Base-by-base conservation (phyloP, 2,113 vertebrate genomes). In the Zosterops borbonicus region DNA sequence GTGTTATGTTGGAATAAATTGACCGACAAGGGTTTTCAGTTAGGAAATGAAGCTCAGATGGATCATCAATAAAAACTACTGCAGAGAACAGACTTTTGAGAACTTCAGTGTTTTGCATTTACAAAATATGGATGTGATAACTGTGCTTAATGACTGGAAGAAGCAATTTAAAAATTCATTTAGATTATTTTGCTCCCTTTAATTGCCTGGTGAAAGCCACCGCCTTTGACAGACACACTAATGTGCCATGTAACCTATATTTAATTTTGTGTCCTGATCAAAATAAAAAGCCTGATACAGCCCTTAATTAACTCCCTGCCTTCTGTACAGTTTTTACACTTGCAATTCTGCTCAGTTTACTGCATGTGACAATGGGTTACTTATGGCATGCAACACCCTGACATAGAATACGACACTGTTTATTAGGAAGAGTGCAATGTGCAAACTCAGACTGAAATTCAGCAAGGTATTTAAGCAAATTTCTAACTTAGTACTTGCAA, bases 1-100 rank as follows among this genome's bases (percentile, higher is more conserved):
- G 92, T 97, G 96, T 98, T 97, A 97, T 97, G 97, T 97, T 97
- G 95, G 94, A 98, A 98, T 98, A 98, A 98, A 98, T 98, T 98
- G 97, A 98, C 98, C 95, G 88, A 98, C 98, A 98, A 98, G 93
- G 74, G 96, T 97, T 98, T 97, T 97, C 96, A 97, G 97, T 95
- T 95, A 97, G 96, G 97, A 98, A 98, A 98, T 97, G 97, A 98
- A 97, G 90, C 97, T 97, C 95, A 97, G 93, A 97, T 95, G 97
- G 91, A 97, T 97, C 98, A 98, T 98, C 98, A 97, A 97, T 98
- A 98, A 98, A 97, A 98, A 91, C 75, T 83, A 86, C 94, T 94
- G 83, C 56, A 10, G 97, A 52, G 68, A 96, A 80, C 87, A 96
- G 95, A 94, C 83, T 97, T 97, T 96, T 94, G 83, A 97, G 94